phyloP scores from a whole-genome alignment of 2,888 invertebrate species.

The Merodon equestris region DNA sequence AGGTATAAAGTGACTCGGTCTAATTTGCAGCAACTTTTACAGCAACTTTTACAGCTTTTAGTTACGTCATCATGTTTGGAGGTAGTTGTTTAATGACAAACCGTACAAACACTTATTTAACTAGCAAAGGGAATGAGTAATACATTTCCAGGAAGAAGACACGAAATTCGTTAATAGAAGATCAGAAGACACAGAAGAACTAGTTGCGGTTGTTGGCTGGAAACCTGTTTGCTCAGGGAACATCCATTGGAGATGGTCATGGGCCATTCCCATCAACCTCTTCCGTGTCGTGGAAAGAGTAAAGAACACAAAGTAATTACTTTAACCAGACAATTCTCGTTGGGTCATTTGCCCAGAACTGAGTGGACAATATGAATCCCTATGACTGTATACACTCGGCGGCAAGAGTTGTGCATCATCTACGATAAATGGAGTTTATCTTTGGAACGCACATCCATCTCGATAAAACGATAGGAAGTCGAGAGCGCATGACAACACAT shows the following conservation, averaged over 20 bases:
- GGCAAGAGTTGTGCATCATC: conserved; percentile 39
- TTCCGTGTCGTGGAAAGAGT: not conserved
- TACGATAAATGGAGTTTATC: conserved; percentile 33
- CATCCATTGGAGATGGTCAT: conserved; percentile 2
- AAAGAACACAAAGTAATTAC: conserved; percentile 15
- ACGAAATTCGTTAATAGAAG: not conserved
- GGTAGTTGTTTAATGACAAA: too few relatives aligned
- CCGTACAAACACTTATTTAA: too few relatives aligned
- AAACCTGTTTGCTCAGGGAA: conserved; percentile 26
- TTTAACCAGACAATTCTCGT: conserved; percentile 6
- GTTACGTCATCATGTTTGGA: too few relatives aligned
- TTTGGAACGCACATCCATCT: conserved; percentile 29
- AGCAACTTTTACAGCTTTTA: too few relatives aligned
- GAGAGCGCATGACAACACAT: not conserved
- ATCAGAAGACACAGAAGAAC: not conserved
- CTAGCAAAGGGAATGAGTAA: too few relatives aligned
- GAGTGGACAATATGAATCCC: conserved; percentile 7
- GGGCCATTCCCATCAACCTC: conserved; percentile 7
- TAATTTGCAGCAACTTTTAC: too few relatives aligned
- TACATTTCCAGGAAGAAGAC: not conserved
- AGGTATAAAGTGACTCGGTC: too few relatives aligned
- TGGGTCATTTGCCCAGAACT: conserved; percentile 17
- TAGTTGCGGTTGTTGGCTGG: not conserved
- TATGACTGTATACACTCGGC: not conserved
- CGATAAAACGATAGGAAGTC: not conserved